Conservation (phyloP, 2,113 vertebrate genomes). For the Taurulus bubalis region DNA sequence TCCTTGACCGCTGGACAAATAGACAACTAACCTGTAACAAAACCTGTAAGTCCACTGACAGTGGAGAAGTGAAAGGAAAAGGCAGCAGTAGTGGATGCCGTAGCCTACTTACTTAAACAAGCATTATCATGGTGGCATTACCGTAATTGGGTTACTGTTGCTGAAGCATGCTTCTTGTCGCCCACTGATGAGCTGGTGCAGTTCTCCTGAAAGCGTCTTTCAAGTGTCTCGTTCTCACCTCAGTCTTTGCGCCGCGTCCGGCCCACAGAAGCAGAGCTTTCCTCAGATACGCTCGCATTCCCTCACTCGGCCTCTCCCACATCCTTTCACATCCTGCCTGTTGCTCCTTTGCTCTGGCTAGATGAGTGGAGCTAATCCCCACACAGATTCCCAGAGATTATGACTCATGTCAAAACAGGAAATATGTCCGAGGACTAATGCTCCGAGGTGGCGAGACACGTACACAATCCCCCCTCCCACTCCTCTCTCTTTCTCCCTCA, state of each 20-base stretch:
- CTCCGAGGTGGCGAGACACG: constrained; percentile 63
- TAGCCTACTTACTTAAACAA: not conserved
- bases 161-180: not conserved
- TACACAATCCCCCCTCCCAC: constrained; percentile 8
- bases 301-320: constrained; percentile 4
- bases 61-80: not conserved
- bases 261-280: constrained; percentile 24
- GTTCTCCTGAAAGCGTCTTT: not conserved
- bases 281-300: not conserved
- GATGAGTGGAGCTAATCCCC: constrained; percentile 69
- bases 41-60: not conserved
- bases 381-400: constrained; percentile 82
- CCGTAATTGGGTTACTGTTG: constrained; percentile 6
- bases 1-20: not conserved
- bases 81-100: not conserved
- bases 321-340: constrained; percentile 68
- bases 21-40: not conserved
- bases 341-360: constrained; percentile 68
- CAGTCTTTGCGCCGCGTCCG: not conserved
- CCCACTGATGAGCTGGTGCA: not conserved
- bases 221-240: constrained; percentile 12
- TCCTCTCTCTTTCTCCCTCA: constrained; percentile 1
- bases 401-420: constrained; percentile 82
- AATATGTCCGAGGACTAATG: constrained; percentile 76
- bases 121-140: not conserved